These are phyloP conservation scores for Aplidium turbinatum DNA, from an alignment of 23 tunicate species.

Conservation along the genomic window DNA sequence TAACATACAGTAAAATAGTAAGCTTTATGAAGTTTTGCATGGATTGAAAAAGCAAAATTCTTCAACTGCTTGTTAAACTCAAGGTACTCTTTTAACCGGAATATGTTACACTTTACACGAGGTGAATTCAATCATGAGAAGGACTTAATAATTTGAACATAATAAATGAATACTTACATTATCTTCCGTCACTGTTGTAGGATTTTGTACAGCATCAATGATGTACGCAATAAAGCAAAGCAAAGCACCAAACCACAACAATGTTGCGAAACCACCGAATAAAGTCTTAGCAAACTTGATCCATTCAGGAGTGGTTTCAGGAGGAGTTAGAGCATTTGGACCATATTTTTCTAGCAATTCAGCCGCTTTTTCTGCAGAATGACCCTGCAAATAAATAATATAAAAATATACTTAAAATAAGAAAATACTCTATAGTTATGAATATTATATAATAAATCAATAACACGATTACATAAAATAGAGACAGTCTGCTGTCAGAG, in stretches of 20 bases:
- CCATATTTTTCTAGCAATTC: constrained; percentile 44
- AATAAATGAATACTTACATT: constrained; percentile 74
- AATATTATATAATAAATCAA: too few species aligned
- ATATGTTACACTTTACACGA: too few species aligned
- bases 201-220: constrained; percentile 29
- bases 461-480: too few species aligned
- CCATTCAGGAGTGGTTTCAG: constrained; percentile 85
- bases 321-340: constrained; percentile 70
- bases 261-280: constrained; percentile 61
- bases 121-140: too few species aligned
- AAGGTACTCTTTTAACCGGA: too few species aligned
- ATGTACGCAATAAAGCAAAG: constrained; percentile 59
- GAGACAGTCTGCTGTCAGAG: too few species aligned
- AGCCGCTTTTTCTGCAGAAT: constrained; percentile 35
- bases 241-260: constrained; percentile 70
- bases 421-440: not conserved
- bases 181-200: constrained; percentile 45
- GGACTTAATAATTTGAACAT: too few species aligned
- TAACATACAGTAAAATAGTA: too few species aligned
- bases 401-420: not conserved
- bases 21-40: too few species aligned
- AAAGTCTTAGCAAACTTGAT: constrained; percentile 50
- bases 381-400: constrained; percentile 45
- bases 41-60: too few species aligned
- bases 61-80: too few species aligned